A percentile compares a stretch with the other conserved stretches of the same genome.
Evolutionary conservation across 2,888 invertebrate species (phyloP).

Genomic region (Habrosyne pyritoides): DNA sequence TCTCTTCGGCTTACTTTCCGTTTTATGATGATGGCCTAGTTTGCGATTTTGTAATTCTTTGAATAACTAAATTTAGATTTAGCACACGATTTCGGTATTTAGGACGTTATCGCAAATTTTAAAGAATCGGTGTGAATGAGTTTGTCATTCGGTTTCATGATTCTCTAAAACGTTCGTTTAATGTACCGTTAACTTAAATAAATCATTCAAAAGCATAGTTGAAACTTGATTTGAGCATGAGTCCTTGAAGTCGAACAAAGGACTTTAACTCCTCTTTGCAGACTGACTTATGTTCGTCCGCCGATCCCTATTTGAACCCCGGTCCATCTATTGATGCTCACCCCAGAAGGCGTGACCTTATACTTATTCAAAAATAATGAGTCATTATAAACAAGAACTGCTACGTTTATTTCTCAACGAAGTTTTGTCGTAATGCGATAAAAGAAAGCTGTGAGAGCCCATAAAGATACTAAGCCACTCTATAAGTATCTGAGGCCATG

Average conservation of each 20-base stretch:
- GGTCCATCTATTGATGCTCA: neutral
- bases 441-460: neutral
- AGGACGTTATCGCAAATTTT: conserved; percentile 23
- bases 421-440: neutral
- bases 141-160: neutral
- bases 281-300: neutral
- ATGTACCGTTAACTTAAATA: neutral
- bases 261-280: neutral
- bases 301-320: neutral
- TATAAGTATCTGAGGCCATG: neutral
- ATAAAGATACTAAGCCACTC: neutral
- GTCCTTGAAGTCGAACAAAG: neutral
- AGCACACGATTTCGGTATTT: conserved; percentile 26
- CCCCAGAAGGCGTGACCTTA: neutral
- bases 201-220: neutral
- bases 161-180: neutral
- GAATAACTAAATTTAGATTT: conserved; percentile 35
- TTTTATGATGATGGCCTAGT: conserved; percentile 44
- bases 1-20: conserved; percentile 24
- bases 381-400: neutral
- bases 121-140: conserved; percentile 8
- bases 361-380: neutral
- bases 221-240: neutral
- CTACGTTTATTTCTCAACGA: neutral
- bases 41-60: conserved; percentile 36